Evolutionary conservation across 2,113 vertebrate species (phyloP).

Genomic region (Gopherus flavomarginatus): DNA sequence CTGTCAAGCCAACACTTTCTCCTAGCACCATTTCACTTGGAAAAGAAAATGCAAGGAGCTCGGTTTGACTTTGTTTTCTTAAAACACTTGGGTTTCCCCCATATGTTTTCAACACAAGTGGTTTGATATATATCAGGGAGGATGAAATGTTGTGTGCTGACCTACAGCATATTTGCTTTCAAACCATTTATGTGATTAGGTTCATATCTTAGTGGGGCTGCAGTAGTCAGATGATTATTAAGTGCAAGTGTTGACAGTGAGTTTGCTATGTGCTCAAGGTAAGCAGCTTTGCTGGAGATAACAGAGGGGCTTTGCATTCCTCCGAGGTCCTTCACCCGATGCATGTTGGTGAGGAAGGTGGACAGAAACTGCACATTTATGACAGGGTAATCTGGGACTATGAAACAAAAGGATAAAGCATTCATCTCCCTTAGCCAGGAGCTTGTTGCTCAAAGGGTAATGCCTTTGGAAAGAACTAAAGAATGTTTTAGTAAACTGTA

Average conservation of each 20-base stretch:
- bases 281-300: neutral
- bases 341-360: neutral
- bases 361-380: neutral
- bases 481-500: neutral
- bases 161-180: neutral
- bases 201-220: neutral
- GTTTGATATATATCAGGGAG: neutral
- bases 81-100: no score
- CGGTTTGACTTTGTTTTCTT: neutral
- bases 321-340: neutral
- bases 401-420: neutral
- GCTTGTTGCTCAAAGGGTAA: neutral
- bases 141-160: neutral
- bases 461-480: neutral
- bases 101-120: neutral
- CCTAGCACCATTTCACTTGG: no score
- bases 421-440: neutral
- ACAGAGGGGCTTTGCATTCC: neutral
- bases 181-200: fast-evolving
- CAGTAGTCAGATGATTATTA: neutral
- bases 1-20: neutral
- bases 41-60: neutral
- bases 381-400: neutral
- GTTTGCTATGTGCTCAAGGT: neutral
- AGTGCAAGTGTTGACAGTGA: neutral